Conservation (phyloP, 2,888 invertebrate genomes). For the Dicyrtoma fusca region DNA sequence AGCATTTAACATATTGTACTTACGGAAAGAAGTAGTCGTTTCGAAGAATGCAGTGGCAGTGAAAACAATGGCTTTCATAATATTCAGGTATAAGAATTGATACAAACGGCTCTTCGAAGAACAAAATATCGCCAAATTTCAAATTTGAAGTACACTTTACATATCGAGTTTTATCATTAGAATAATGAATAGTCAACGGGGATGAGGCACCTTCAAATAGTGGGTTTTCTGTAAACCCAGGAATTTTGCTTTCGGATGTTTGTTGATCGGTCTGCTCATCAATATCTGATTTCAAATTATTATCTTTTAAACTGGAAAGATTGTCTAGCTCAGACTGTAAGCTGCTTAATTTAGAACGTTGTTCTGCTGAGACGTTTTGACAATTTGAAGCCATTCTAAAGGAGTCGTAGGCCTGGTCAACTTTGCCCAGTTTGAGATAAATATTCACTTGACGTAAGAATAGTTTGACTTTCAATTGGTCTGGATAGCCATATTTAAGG, state of each 20-base stretch:
- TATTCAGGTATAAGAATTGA: constrained; percentile 70
- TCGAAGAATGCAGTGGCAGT: constrained; percentile 68
- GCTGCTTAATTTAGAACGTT: constrained; percentile 1
- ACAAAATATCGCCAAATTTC: constrained; percentile 71
- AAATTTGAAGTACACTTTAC: constrained; percentile 68
- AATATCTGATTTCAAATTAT: not conserved
- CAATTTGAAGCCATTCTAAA: not conserved
- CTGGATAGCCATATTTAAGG: constrained; percentile 67
- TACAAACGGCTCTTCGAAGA: constrained; percentile 79
- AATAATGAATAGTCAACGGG: constrained; percentile 58
- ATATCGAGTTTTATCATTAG: constrained; percentile 68
- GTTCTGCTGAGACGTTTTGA: not conserved
- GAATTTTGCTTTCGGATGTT: not conserved
- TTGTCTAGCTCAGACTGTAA: constrained; percentile 3
- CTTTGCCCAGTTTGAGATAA: constrained; percentile 30
- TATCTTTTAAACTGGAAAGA: too few species aligned
- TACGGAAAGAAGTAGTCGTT: constrained; percentile 58
- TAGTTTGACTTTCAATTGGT: constrained; percentile 68
- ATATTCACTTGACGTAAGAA: constrained; percentile 64
- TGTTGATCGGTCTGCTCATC: not conserved
- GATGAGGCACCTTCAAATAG: constrained; percentile 57
- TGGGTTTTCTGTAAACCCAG: constrained; percentile 33
- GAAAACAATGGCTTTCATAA: constrained; percentile 68
- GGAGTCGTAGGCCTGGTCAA: not conserved
- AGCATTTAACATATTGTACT: constrained; percentile 21